These are phyloP conservation scores for Nasonovia ribisnigri DNA, from an alignment of 2,888 invertebrate species.

Conservation along the genomic window DNA sequence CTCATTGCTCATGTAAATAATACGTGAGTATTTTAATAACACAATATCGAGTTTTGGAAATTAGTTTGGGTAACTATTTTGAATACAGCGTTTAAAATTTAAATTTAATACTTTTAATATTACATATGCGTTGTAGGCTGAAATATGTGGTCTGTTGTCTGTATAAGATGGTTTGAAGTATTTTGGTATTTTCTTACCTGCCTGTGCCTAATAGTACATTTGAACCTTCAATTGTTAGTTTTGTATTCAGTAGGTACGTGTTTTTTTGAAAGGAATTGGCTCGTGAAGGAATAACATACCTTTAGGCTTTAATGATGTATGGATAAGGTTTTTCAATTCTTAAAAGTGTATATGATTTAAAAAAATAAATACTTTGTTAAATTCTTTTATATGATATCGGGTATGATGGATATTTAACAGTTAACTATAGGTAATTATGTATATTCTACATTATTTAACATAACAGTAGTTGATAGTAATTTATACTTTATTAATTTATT, in stretches of 20 bases:
- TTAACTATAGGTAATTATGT: not conserved
- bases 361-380: not conserved
- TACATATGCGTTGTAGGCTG: not conserved
- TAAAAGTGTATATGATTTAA: not conserved
- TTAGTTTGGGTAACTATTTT: not conserved
- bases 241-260: constrained; percentile 20
- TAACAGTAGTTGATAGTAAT: not conserved
- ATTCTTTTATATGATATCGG: not conserved
- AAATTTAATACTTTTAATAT: not conserved
- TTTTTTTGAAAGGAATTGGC: not conserved
- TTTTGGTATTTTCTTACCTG: not conserved
- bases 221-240: not conserved
- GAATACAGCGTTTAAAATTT: not conserved
- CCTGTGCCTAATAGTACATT: not conserved
- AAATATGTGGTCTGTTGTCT: not conserved
- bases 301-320: not conserved
- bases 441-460: not conserved
- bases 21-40: not conserved
- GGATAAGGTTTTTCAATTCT: not conserved
- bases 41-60: not conserved
- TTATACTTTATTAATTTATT: not conserved
- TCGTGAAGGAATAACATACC: not conserved
- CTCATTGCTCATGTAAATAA: not conserved
- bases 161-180: not conserved
- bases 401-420: not conserved